These are phyloP conservation scores for Proctacanthus coquilletti DNA, from an alignment of 1,140 invertebrate genomes.

Conservation along the genomic window DNA sequence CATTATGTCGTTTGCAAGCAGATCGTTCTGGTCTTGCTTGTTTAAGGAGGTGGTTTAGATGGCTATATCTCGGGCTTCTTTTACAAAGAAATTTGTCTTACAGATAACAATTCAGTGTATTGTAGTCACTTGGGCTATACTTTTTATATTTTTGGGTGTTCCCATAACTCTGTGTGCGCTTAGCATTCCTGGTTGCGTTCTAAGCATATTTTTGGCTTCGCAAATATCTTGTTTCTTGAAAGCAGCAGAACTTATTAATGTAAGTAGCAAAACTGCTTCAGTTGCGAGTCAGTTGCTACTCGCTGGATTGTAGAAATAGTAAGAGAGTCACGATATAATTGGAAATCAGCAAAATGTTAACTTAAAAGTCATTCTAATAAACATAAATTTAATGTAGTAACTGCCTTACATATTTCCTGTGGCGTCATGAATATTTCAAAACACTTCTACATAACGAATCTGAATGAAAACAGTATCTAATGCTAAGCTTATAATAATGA, in stretches of 20 bases:
- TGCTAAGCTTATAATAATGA: too few relatives aligned
- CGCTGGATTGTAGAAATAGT: too few relatives aligned
- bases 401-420: too few relatives aligned
- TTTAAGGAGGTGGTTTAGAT: slow-evolving; percentile 19
- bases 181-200: slow-evolving; percentile 21
- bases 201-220: slow-evolving; percentile 20
- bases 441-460: too few relatives aligned
- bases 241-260: slow-evolving; percentile 21
- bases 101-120: slow-evolving; percentile 28
- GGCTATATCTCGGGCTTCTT: background rate
- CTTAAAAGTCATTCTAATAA: too few relatives aligned
- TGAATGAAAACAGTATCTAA: too few relatives aligned
- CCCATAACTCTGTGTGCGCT: slow-evolving; percentile 23
- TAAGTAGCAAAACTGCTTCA: slow-evolving; percentile 5
- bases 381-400: too few relatives aligned
- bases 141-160: slow-evolving; percentile 27
- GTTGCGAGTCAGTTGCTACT: too few relatives aligned
- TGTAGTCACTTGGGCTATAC: slow-evolving; percentile 28
- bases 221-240: slow-evolving; percentile 27
- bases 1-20: slow-evolving; percentile 25
- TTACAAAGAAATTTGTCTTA: slow-evolving; percentile 11
- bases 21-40: slow-evolving; percentile 21
- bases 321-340: too few relatives aligned
- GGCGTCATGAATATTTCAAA: too few relatives aligned
- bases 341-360: too few relatives aligned